Base-by-base conservation (phyloP, 2,113 vertebrate species). In the Chloropsis hardwickii region DNA sequence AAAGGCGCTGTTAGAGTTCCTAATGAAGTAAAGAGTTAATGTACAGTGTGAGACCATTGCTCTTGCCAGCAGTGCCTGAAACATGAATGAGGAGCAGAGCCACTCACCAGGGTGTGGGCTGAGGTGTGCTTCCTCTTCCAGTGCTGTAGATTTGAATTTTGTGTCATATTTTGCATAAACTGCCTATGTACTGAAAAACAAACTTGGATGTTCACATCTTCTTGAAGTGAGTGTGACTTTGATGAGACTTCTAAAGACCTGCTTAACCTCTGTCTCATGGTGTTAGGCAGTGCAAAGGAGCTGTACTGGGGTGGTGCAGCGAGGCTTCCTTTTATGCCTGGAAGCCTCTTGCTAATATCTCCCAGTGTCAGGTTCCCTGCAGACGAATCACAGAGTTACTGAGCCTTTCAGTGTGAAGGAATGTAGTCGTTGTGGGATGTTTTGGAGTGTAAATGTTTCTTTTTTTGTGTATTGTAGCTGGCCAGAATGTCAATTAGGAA, bases 191-290 rank as follows among this genome's bases (percentile, higher is more conserved):
- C 51, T 61, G 70, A 86, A 66, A 93, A 79, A 31, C 44, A 24
- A 33, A 54, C 53, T 10, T 66, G 58, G 42, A 29, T 71, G 31
- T 42, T 90, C 24, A 1, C 11, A 10, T 85, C 24, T 24, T 74
- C 40, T 69, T 89, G 69, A 84, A 80, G 47, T 1, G 11, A 88
- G 9, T 0, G 22, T 51, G 91, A 58, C 91, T 96, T 94, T 91
- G 74, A 87, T 89, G 86, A 72, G 70, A 66, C 77, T 95, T 93
- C 47, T 93, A 2, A 95, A 76, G 92, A 61, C 35, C 22, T 77
- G 53, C 37, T 64, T 80, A 74, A 50, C 57, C 65, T 71, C 71
- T 57, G 44, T 66, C 65, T 83, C 25, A 33, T 1, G 8, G 25
- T 33, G 6, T 44, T 66, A 29, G 42, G 60, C 48, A 37, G 69